phyloP scores from a whole-genome alignment of 2,888 invertebrate species.

The Rhaphigaster nebulosa region DNA sequence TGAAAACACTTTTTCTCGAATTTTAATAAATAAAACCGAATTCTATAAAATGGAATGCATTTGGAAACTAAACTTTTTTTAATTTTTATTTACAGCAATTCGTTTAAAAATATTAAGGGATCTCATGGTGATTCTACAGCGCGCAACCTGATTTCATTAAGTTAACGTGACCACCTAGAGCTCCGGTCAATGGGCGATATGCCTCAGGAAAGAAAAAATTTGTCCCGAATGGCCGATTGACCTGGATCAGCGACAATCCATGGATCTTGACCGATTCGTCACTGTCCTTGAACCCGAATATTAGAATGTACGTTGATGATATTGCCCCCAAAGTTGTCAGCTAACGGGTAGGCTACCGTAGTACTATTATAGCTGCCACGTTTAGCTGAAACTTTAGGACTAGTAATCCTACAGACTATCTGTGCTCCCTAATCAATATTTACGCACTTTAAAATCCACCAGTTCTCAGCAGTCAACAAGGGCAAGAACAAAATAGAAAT shows the following conservation, averaged over 20 bases:
- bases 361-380: neutral
- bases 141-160: no score
- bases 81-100: no score
- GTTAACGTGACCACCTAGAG: no score
- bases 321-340: neutral
- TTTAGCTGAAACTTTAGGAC: rapidly evolving
- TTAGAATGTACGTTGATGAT: neutral
- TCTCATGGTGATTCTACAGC: no score
- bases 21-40: no score
- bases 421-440: neutral
- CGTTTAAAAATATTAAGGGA: no score
- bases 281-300: neutral
- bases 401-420: neutral
- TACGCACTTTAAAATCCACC: neutral
- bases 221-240: neutral
- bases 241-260: neutral
- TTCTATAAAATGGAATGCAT: no score
- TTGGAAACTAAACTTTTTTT: no score
- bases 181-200: no score
- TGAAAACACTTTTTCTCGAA: no score
- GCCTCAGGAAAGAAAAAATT: no score
- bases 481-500: neutral
- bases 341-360: no score
- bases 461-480: neutral
- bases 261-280: neutral